A percentile compares a stretch with the other conserved stretches of the same genome.
Evolutionary conservation across 2,797 vertebrate genomes (phyloP).

Genomic region (Ataeniobius toweri): DNA sequence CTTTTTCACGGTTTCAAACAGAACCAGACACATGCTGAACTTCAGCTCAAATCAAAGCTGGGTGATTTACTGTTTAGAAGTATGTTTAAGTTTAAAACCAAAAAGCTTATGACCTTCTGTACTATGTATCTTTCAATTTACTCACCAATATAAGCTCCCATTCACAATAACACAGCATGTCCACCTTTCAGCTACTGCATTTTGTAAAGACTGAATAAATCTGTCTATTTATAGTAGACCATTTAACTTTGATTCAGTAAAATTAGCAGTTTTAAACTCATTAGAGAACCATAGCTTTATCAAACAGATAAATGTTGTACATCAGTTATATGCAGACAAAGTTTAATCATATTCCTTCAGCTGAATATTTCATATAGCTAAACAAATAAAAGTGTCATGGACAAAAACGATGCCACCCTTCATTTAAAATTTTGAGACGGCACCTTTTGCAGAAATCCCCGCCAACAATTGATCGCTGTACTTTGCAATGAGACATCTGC

Average conservation of each 20-base stretch:
- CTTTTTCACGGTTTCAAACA: not conserved
- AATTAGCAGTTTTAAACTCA: not conserved
- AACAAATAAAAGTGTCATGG: not conserved
- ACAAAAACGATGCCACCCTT: not conserved
- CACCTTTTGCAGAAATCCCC: not conserved
- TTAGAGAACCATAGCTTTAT: not conserved
- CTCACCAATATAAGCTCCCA: not conserved
- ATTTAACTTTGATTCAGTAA: not conserved
- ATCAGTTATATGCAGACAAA: not conserved
- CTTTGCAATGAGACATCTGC: not conserved
- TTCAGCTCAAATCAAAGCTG: constrained; percentile 18
- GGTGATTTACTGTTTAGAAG: constrained; percentile 9
- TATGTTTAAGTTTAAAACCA: constrained; percentile 1
- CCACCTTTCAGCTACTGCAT: not conserved
- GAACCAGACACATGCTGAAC: not conserved
- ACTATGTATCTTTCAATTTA: not conserved
- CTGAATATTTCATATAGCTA: not conserved
- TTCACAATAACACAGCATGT: not conserved
- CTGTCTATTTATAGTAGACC: not conserved
- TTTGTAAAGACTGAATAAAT: not conserved
- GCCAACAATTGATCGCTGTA: not conserved
- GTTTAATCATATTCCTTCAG: not conserved
- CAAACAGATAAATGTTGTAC: not conserved
- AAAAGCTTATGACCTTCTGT: not conserved
- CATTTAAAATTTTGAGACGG: not conserved